Evolutionary conservation across 1,140 invertebrate species (phyloP).

Genomic region (Chionoecetes opilio): DNA sequence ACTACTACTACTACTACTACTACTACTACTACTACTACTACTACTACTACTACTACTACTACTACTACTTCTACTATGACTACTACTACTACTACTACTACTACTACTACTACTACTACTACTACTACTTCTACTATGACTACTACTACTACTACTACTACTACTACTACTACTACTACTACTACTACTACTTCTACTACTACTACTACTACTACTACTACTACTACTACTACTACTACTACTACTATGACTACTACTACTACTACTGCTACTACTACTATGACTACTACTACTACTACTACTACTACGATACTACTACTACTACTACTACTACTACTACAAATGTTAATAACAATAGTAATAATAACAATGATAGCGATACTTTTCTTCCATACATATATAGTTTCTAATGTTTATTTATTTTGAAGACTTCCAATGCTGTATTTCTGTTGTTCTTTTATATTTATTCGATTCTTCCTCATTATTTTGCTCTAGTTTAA

Average conservation of each 20-base stretch:
- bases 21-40: too few relatives aligned
- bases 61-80: not conserved
- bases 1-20: not conserved
- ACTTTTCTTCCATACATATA: too few relatives aligned
- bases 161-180: conserved; percentile 36
- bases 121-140: not conserved
- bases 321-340: conserved; percentile 44
- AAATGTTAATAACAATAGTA: too few relatives aligned
- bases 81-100: not conserved
- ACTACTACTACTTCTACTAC: conserved; percentile 11
- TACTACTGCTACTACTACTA: too few relatives aligned
- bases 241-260: not conserved
- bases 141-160: conserved; percentile 22
- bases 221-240: conserved; percentile 24
- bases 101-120: not conserved
- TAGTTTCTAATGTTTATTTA: too few relatives aligned
- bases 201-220: not conserved
- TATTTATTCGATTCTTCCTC: too few relatives aligned
- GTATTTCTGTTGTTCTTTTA: conserved; percentile 57
- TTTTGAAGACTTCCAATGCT: conserved; percentile 45
- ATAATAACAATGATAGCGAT: too few relatives aligned
- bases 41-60: not conserved
- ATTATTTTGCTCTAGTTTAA: too few relatives aligned
- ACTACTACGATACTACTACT: conserved; percentile 38
- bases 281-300: too few relatives aligned